These are phyloP conservation scores for Tachypleus tridentatus DNA, from an alignment of 1,140 invertebrate genomes.

Conservation along the genomic window DNA sequence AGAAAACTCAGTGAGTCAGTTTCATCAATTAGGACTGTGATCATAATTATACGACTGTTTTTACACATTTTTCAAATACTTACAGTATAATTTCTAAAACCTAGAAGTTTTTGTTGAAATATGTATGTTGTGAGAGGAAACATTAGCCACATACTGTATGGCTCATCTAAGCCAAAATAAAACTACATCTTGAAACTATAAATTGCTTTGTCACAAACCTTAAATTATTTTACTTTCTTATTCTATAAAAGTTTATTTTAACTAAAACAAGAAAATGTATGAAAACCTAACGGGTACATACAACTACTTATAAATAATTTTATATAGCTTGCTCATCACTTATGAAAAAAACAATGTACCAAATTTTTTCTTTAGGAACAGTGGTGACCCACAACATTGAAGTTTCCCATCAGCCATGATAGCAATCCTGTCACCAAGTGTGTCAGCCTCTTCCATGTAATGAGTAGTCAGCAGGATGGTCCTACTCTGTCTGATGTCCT, in stretches of 20 bases:
- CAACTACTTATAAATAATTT: too few relatives aligned
- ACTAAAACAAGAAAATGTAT: too few relatives aligned
- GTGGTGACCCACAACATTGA: constrained; percentile 38
- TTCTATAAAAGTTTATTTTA: too few relatives aligned
- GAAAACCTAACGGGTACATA: too few relatives aligned
- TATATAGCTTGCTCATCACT: too few relatives aligned
- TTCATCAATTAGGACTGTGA: too few relatives aligned
- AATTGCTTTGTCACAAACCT: too few relatives aligned
- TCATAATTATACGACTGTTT: too few relatives aligned
- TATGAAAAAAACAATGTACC: constrained; percentile 26
- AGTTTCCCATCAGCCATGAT: constrained; percentile 43
- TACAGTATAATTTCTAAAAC: not conserved
- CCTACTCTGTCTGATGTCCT: constrained; percentile 28
- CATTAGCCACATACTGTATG: not conserved
- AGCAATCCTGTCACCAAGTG: constrained; percentile 42
- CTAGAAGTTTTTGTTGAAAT: not conserved
- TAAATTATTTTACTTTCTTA: too few relatives aligned
- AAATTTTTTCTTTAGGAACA: constrained; percentile 43
- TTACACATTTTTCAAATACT: too few relatives aligned
- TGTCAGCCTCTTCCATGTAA: constrained; percentile 96
- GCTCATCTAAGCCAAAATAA: not conserved
- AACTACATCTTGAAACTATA: not conserved
- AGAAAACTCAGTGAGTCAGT: too few relatives aligned
- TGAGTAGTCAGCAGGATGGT: constrained; percentile 91
- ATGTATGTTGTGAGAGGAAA: not conserved